Conservation (phyloP, 2,797 vertebrate genomes). For the Micropoecilia bifurca region DNA sequence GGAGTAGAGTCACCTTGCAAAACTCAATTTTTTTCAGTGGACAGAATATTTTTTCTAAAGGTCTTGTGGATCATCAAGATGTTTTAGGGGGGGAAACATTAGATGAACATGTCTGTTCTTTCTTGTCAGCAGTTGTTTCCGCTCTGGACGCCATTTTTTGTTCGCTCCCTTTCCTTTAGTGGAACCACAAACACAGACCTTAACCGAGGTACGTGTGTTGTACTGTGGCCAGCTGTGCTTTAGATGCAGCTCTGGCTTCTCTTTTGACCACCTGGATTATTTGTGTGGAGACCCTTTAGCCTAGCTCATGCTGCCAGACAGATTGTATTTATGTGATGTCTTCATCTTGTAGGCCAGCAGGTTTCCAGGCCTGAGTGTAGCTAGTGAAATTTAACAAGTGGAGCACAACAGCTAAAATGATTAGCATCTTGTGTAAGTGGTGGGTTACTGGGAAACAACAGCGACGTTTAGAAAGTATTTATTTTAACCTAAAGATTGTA, state of each 20-base stretch:
- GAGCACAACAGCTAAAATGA: too few relatives aligned
- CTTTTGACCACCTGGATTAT: background rate
- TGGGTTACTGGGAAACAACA: too few relatives aligned
- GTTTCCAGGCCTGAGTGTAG: too few relatives aligned
- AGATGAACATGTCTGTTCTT: background rate
- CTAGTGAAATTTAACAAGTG: too few relatives aligned
- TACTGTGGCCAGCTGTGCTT: background rate
- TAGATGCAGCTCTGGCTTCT: background rate
- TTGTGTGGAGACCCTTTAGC: too few relatives aligned
- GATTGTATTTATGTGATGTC: too few relatives aligned
- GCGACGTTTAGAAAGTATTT: too few relatives aligned
- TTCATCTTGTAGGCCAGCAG: too few relatives aligned
- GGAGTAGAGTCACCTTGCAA: background rate
- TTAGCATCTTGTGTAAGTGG: too few relatives aligned
- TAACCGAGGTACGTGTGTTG: background rate
- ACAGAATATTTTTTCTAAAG: background rate
- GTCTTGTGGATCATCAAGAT: background rate
- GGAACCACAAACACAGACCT: background rate
- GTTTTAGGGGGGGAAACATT: background rate
- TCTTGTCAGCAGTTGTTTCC: background rate
- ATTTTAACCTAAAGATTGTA: too few relatives aligned
- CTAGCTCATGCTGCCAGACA: too few relatives aligned
- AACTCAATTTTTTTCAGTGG: background rate
- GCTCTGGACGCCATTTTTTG: background rate
- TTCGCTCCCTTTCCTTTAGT: background rate